Conservation (phyloP, 1,140 invertebrate species). For the Anastrepha obliqua region DNA sequence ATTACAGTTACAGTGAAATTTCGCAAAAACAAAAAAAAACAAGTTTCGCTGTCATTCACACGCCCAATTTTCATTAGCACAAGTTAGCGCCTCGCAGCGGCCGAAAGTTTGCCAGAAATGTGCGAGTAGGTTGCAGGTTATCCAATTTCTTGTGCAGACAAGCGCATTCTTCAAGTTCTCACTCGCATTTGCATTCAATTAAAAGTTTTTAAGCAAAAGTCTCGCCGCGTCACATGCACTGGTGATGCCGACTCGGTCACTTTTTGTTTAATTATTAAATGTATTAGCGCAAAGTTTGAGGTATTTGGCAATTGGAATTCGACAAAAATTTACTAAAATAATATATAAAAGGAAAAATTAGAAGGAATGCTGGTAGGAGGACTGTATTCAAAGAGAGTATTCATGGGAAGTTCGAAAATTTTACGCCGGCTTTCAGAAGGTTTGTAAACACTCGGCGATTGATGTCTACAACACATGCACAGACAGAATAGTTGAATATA, state of each 20-base stretch:
- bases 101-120: background rate
- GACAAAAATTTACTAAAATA: background rate
- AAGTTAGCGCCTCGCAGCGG: background rate
- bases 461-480: too few species aligned
- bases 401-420: too few species aligned
- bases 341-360: too few species aligned
- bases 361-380: too few species aligned
- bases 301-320: background rate
- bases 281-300: background rate
- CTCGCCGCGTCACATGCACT: background rate
- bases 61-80: background rate
- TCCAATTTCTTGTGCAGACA: background rate
- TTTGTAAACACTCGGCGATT: too few species aligned
- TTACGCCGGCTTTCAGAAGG: too few species aligned
- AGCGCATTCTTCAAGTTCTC: background rate
- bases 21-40: background rate
- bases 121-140: background rate
- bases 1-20: background rate
- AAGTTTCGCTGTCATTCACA: background rate
- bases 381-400: too few species aligned
- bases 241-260: background rate
- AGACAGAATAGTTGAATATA: too few species aligned
- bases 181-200: constrained; percentile 37
- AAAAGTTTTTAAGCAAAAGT: constrained; percentile 40
- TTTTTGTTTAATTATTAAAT: constrained; percentile 24